Base-by-base conservation (phyloP, 1,140 invertebrate species). In the Helicoverpa armigera region DNA sequence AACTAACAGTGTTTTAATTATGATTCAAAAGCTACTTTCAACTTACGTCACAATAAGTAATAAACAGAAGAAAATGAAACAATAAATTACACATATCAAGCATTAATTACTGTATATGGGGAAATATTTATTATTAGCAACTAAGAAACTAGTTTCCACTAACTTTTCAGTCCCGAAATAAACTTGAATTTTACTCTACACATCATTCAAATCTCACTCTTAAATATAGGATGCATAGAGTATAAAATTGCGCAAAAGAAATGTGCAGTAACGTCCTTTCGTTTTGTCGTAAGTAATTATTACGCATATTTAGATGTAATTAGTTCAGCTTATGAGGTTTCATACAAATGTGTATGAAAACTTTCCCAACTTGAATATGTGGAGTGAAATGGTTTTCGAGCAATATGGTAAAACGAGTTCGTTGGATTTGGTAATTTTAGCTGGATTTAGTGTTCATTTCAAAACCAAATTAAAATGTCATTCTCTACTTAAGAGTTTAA, bases 281-380 rank as follows among this genome's bases (percentile, higher is more conserved):
- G n/a, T 50, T 50, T 23, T 23, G 2, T 11, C 13, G 0, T 13
- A 43, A 48, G 43, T 69, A 69, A 69, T 69, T 11, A 69, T 69
- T 74, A 74, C 72, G 29, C 12, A 29, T 60, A 60, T 60, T 74
- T 48, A 16, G 16, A 60, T 16, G 35, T 74, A 74, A 74, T 60
- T 74, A 74, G 54, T 60, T 58, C 23, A 18, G 35, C 72, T 74
- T 74, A 43, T 56, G 70, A 73, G 53, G n/a, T 67, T 73, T 16
- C 13, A n/a, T n/a, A 43, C 1, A 58, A 74, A 74, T 43, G 31
- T 43, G 58, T 29, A 70, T 51, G 67, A 53, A 12, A 74, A 74
- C 31, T 48, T 74, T 58, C n/a, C 14, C 16, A 43, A 60, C 60
- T 74, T 60, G 53, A 73, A n/a, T 14, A 43, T 67, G 16, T 69